Evolutionary conservation across 1,140 invertebrate species (phyloP).

Genomic region (Cephus cinctus): DNA sequence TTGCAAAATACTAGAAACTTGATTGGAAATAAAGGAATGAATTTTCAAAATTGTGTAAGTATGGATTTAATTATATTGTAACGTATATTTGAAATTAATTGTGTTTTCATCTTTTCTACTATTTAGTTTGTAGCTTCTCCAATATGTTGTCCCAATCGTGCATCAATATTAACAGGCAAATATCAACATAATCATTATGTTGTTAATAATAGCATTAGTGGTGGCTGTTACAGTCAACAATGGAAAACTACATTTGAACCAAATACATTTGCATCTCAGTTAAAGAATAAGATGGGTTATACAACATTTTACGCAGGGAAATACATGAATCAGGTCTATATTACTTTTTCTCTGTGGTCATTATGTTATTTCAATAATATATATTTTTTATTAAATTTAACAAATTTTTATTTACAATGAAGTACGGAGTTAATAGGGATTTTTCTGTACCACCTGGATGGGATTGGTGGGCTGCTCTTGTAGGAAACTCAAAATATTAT

Average conservation of each 20-base stretch:
- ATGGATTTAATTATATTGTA: slow-evolving; percentile 1
- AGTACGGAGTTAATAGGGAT: slow-evolving; percentile 72
- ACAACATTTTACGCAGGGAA: slow-evolving; percentile 84
- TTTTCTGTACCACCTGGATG: slow-evolving; percentile 76
- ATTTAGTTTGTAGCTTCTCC: slow-evolving; percentile 75
- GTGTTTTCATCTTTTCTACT: slow-evolving; percentile 15
- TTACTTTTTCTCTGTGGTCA: not conserved
- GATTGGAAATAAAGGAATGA: slow-evolving; percentile 64
- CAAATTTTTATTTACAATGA: too few species aligned
- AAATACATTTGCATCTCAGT: slow-evolving; percentile 65
- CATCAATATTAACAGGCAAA: slow-evolving; percentile 80
- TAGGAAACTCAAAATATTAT: slow-evolving; percentile 86
- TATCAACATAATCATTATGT: slow-evolving; percentile 83
- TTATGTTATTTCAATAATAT: not conserved
- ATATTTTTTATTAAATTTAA: slow-evolving; percentile 8
- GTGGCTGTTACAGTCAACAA: slow-evolving; percentile 69
- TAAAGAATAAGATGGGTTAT: slow-evolving; percentile 66
- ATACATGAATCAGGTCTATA: slow-evolving; percentile 76
- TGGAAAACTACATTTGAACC: slow-evolving; percentile 70
- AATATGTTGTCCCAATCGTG: slow-evolving; percentile 86
- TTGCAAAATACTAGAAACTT: slow-evolving; percentile 64
- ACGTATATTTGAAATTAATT: not conserved
- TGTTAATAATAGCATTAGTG: slow-evolving; percentile 73
- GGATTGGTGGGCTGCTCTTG: slow-evolving; percentile 76
- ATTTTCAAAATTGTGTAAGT: slow-evolving; percentile 74